These are phyloP conservation scores for Lucilia cuprina DNA, from an alignment of 1,140 invertebrate species.

Conservation along the genomic window DNA sequence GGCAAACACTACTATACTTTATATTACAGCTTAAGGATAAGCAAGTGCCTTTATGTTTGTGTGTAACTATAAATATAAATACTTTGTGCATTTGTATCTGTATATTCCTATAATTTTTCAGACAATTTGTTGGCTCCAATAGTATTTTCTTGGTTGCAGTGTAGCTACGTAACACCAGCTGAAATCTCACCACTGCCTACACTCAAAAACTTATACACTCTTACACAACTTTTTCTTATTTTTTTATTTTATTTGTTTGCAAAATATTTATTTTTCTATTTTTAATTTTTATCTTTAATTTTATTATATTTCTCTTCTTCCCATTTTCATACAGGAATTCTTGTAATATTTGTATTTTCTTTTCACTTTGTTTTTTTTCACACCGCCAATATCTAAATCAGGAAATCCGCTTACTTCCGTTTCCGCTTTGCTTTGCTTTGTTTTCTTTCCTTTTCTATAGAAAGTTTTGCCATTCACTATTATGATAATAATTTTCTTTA, in stretches of 20 bases:
- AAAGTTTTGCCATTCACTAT: neutral
- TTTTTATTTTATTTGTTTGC: neutral
- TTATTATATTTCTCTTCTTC: neutral
- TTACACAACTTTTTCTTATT: neutral
- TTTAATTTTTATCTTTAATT: neutral
- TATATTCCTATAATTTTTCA: neutral
- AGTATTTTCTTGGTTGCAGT: neutral
- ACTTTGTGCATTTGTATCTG: neutral
- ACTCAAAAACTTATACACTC: neutral
- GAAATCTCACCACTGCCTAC: neutral
- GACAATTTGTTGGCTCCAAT: conserved; percentile 5
- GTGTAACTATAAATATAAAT: neutral
- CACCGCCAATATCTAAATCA: neutral
- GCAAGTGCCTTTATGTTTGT: neutral
- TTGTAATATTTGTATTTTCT: no score
- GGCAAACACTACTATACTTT: neutral
- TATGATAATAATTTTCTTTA: neutral
- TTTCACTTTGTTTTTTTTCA: neutral
- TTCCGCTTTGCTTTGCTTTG: neutral
- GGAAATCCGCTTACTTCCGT: neutral
- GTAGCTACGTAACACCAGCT: neutral
- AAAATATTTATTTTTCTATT: neutral
- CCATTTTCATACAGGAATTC: no score
- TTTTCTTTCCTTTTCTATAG: neutral
- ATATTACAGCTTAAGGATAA: neutral